phyloP scores from a whole-genome alignment of 2,113 vertebrate species.

The Siniperca chuatsi region DNA sequence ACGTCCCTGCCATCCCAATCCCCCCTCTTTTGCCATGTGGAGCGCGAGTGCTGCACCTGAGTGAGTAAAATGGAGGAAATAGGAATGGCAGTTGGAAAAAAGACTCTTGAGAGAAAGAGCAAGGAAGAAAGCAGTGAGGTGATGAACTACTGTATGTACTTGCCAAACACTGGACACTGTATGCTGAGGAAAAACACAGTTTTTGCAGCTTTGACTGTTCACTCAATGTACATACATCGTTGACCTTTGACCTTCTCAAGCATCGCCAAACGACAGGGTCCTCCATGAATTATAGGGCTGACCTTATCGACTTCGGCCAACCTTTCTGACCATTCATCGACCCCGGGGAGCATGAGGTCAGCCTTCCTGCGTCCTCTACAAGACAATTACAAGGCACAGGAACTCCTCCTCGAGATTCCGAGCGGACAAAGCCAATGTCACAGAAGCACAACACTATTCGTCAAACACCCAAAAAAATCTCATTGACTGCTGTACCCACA shows the following conservation, averaged over 20 bases:
- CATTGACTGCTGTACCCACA: slow-evolving; percentile 25
- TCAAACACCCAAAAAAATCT: background rate
- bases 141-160: slow-evolving; percentile 67
- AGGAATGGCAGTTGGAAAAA: background rate
- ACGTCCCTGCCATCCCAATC: slow-evolving; percentile 89
- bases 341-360: slow-evolving; percentile 30
- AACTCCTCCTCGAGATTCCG: slow-evolving; percentile 23
- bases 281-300: background rate
- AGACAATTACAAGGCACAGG: slow-evolving; percentile 27
- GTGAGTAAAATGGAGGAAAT: background rate
- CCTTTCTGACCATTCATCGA: slow-evolving; percentile 43
- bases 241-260: slow-evolving; percentile 35
- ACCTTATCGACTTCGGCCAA: slow-evolving; percentile 22
- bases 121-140: slow-evolving; percentile 16
- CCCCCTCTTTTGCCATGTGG: slow-evolving; percentile 78
- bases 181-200: slow-evolving; percentile 41
- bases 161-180: slow-evolving; percentile 73
- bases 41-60: slow-evolving; percentile 84
- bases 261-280: background rate
- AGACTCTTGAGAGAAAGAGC: slow-evolving; percentile 9
- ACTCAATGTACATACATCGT: slow-evolving; percentile 65
- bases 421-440: slow-evolving; percentile 29
- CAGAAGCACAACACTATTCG: slow-evolving; percentile 29
- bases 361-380: slow-evolving; percentile 11
- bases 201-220: slow-evolving; percentile 40